Evolutionary conservation across 2,113 vertebrate species (phyloP), one percentile per base, ranked within the genome.

Genomic region (Turdus rufiventris): DNA sequence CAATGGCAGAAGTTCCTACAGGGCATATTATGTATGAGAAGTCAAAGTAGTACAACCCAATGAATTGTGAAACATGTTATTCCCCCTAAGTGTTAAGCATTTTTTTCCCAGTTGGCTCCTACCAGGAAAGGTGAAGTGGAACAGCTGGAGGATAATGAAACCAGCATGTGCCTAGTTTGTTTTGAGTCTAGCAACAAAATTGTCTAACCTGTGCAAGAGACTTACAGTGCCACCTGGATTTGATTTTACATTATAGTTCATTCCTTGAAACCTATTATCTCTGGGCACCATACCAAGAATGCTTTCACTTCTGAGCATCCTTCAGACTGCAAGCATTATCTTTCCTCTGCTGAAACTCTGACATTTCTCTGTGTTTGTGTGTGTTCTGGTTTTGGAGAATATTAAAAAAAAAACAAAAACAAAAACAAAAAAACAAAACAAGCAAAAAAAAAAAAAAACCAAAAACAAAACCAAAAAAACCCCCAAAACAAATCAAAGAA

Each of bases 71-170:
- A 95, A 93, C 84, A 84, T 75, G 84, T 93, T 95, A 88, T 93
- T 96, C 94, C 66, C 58, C 82, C 58, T 79, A 95, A 97, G 87
- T 88, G 85, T 96, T 93, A 97, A 96, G 80, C 66, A 91, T 66
- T 91, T 91, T 94, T 93, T 94, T 92, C 81, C 77, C 85, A 0
- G 63, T 85, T 93, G 94, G 84, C 83, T 96, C 94, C 95, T 97
- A 95, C 92, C 67, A 96, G 89, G 92, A 95, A 96, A 97, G 96
- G 97, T 96, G 96, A 97, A 97, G 95, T 94, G 88, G 93, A 97
- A 96, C 92, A 94, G 96, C 92, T 96, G 91, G 89, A 95, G 70
- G 83, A 97, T 96, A 97, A 96, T 97, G 95, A 96, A 97, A 96
- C 77, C 97, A 97, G 94, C 95, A 92, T 97, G 97, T 86, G 74